Conservation (phyloP, 2,113 vertebrate species). For the Nothocercus julius region DNA sequence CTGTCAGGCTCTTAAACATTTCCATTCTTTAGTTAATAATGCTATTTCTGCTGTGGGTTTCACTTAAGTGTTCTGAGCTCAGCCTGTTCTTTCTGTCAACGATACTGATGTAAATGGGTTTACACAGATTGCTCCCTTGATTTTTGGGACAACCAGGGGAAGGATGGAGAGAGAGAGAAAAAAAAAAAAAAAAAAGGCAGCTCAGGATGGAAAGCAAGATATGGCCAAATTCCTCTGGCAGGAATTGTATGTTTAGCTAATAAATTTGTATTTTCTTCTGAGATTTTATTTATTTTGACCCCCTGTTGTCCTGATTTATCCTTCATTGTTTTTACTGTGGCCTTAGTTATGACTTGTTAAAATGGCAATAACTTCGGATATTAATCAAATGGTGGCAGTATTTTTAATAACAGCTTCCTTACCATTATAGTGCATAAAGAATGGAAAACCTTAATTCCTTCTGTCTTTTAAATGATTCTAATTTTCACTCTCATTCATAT, state of each 20-base stretch:
- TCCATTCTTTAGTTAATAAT: background rate
- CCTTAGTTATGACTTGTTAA: background rate
- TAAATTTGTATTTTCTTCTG: accelerated
- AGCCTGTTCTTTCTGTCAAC: background rate
- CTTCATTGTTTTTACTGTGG: background rate
- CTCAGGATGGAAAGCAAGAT: background rate
- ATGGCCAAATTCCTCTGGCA: background rate
- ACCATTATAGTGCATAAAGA: background rate
- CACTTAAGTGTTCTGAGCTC: background rate
- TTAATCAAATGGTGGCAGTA: no score
- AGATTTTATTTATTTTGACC: background rate
- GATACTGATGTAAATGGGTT: background rate
- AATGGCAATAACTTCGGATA: no score
- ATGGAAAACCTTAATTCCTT: background rate
- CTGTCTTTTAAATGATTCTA: background rate
- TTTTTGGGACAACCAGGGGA: background rate
- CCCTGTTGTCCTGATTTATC: background rate
- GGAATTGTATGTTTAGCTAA: background rate
- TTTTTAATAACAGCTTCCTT: background rate
- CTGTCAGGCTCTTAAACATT: background rate
- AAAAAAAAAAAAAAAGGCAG: background rate
- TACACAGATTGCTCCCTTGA: background rate
- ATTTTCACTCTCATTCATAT: background rate
- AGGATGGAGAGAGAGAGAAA: no score
- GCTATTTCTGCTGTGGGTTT: background rate